phyloP scores from a whole-genome alignment of 2,797 vertebrate genomes.

The Glyptemys insculpta region DNA sequence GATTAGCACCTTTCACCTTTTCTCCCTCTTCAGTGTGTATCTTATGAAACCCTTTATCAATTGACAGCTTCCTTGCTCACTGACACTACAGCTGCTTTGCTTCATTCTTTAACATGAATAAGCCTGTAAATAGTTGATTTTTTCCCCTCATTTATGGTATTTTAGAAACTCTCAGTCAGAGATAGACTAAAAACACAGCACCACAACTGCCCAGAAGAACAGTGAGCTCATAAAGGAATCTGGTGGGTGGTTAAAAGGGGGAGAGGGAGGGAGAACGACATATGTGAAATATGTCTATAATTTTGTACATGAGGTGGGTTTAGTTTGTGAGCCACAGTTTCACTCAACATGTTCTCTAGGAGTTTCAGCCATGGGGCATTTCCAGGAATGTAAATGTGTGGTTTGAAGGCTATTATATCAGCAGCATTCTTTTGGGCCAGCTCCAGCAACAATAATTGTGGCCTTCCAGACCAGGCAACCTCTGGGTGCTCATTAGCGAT shows the following conservation, averaged over 20 bases:
- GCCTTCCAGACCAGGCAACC: background rate
- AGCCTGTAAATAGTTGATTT: conserved; percentile 8
- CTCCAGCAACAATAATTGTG: conserved; percentile 54
- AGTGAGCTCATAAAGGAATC: conserved; percentile 15
- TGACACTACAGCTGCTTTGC: background rate
- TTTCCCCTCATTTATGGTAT: background rate
- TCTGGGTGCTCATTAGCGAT: conserved; percentile 57
- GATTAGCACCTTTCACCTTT: background rate
- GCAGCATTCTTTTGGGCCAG: conserved; percentile 25
- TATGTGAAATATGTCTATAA: background rate
- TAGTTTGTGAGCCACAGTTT: conserved; percentile 25
- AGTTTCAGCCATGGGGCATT: conserved; percentile 10
- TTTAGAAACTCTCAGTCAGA: background rate
- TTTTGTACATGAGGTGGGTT: background rate
- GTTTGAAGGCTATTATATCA: conserved; percentile 37
- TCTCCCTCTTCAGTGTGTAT: background rate
- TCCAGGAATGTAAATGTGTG: conserved; percentile 53
- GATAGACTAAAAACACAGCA: background rate
- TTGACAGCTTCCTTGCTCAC: background rate
- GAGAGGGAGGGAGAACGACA: background rate
- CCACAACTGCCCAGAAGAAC: background rate
- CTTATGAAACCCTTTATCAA: conserved; percentile 47
- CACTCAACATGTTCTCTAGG: conserved; percentile 28
- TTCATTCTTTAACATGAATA: conserved; percentile 3
- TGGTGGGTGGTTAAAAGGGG: conserved; percentile 5